Evolutionary conservation across 2,797 vertebrate genomes (phyloP), one percentile per base, ranked within the genome.

Genomic region (Melanotaenia maccullochi): DNA sequence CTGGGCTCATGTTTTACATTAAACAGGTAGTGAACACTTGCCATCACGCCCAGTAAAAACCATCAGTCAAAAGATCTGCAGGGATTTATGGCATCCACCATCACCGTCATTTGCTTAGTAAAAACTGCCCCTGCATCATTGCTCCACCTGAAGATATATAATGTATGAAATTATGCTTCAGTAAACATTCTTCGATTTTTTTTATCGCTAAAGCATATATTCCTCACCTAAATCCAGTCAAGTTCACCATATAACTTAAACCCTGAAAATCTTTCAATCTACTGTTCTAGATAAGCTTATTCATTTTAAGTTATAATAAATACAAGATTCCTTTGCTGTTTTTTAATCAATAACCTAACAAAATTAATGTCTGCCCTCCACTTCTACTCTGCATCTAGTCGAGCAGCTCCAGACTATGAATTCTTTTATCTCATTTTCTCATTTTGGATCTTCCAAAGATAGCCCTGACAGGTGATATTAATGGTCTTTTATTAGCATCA

Each of bases 401-500:
- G 83, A 90, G 74, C 75, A 51, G 76, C 87, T 88, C 68, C 85
- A 87, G 83, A 88, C 86, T 82, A 65, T 35, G 73, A 83, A 78
- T 83, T 81, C 84, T 85, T 88, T 90, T 82, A 71, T 88, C 85
- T 92, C 83, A 81, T 85, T 82, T 91, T 90, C 87, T 92, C 90
- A 51, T 90, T 90, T 92, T 89, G 84, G 90, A 85, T 85, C 84
- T 93, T 94, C 92, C 88, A 92, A 93, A 94, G 90, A 94, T 93
- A 93, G 90, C 79, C 42, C 89, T 93, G 92, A 93, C 93, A 94
- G 91, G 90, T 92, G 84, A 92, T 90, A 93, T 94, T 93, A 94
- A 94, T 93, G 88, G 85, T 81, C 85, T 93, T 94, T 94, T 94
- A 93, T 94, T 93, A 94, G 86, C 84, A 88, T 90, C 79, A 20